phyloP scores from a whole-genome alignment of 2,888 invertebrate genomes.

The Dasypolia templi region DNA sequence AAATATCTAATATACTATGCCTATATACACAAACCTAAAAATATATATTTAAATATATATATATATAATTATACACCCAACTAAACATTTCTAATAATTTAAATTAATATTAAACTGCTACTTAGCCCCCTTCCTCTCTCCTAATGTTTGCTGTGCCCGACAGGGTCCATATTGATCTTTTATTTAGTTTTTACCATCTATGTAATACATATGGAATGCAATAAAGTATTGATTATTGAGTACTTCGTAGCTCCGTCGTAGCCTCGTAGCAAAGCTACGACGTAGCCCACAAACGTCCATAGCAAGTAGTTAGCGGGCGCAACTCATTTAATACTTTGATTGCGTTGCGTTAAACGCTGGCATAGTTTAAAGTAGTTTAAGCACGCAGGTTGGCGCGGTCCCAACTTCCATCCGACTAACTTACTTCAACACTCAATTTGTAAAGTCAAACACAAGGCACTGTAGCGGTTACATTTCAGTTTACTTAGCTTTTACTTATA shows the following conservation, averaged over 20 bases:
- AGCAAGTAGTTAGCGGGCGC: constrained; percentile 21
- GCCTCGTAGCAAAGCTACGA: constrained; percentile 18
- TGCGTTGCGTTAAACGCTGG: constrained; percentile 37
- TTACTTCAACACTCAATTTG: constrained; percentile 24
- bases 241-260: neutral
- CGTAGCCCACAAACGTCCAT: constrained; percentile 24
- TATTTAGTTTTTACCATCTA: too few species aligned
- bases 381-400: constrained; percentile 28
- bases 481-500: neutral
- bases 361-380: constrained; percentile 27
- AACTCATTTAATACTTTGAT: constrained; percentile 52
- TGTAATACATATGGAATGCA: too few species aligned
- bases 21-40: too few species aligned
- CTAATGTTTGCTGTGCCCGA: too few species aligned
- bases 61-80: too few species aligned
- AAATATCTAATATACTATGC: too few species aligned
- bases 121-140: too few species aligned
- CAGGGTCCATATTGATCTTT: too few species aligned
- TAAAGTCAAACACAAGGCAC: constrained; percentile 10
- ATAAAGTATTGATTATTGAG: neutral
- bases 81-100: too few species aligned
- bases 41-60: too few species aligned
- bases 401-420: constrained; percentile 1
- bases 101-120: too few species aligned
- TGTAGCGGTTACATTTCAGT: neutral